These are phyloP conservation scores for Cygnus buccinator DNA, from an alignment of 2,113 vertebrate species.

Conservation along the genomic window DNA sequence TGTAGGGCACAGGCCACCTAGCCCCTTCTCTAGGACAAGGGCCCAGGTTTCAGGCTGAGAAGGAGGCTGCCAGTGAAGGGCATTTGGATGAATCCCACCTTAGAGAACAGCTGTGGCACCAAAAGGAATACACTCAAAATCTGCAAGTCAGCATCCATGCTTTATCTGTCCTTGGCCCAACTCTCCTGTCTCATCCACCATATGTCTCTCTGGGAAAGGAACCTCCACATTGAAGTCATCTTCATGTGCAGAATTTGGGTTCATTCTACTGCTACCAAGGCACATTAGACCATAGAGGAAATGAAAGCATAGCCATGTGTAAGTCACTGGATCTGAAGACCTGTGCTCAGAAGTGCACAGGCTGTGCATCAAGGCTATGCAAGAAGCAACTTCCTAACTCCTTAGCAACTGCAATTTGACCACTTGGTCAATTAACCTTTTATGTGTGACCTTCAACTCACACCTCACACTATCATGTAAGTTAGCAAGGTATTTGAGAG, in stretches of 20 bases:
- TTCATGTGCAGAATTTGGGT: background rate
- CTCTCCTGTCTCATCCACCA: background rate
- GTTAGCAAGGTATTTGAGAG: background rate
- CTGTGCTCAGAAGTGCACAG: background rate
- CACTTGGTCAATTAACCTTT: background rate
- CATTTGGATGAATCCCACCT: background rate
- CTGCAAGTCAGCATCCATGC: background rate
- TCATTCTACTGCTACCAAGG: background rate
- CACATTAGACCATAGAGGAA: background rate
- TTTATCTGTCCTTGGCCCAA: background rate
- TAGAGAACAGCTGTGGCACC: background rate
- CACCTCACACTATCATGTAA: background rate
- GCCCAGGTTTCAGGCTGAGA: background rate
- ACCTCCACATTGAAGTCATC: background rate
- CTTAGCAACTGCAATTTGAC: background rate
- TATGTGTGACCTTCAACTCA: background rate
- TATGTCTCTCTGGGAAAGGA: background rate
- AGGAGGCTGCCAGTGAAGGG: background rate
- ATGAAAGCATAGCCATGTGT: background rate
- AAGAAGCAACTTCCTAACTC: background rate
- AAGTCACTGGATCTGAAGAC: background rate
- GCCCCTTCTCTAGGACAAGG: background rate
- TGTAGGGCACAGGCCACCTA: rapidly evolving
- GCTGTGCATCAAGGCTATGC: background rate
- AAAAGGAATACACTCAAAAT: background rate